Evolutionary conservation across 2,113 vertebrate genomes (phyloP).

Genomic region (Notiomystis cincta): DNA sequence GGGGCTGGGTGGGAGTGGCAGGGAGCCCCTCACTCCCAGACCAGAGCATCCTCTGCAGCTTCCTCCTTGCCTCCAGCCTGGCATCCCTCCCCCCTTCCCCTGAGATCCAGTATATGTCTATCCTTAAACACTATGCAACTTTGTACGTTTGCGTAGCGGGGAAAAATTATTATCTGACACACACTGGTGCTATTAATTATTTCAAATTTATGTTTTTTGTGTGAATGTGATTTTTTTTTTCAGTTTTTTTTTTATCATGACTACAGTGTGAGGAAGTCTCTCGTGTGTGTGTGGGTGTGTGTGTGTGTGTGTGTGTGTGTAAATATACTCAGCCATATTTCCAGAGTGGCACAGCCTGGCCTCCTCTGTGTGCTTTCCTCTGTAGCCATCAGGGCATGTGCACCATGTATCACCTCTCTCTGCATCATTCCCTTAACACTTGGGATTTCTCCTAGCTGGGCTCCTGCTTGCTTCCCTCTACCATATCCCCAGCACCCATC

Average conservation of each 20-base stretch:
- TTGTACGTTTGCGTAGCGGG: constrained; percentile 88
- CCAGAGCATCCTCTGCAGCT: constrained; percentile 22
- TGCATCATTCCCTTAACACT: background rate
- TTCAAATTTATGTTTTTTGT: constrained; percentile 98
- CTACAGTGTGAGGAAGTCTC: constrained; percentile 84
- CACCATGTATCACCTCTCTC: background rate
- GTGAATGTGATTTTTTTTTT: constrained; percentile 86
- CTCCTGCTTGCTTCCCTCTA: background rate
- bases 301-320: constrained; percentile 76
- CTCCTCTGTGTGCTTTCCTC: constrained; percentile 16
- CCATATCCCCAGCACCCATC: background rate
- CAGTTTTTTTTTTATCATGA: constrained; percentile 69
- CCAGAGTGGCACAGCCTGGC: constrained; percentile 74
- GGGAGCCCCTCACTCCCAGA: background rate
- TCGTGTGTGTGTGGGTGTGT: background rate
- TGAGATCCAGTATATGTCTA: constrained; percentile 67
- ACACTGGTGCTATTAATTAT: constrained; percentile 99
- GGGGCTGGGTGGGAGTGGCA: background rate
- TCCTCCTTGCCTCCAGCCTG: constrained; percentile 33
- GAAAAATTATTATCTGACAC: constrained; percentile 92
- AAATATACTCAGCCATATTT: constrained; percentile 85
- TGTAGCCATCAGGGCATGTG: background rate
- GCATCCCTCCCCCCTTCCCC: constrained; percentile 15
- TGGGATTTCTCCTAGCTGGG: background rate
- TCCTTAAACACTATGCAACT: constrained; percentile 94